These are phyloP conservation scores for Chesias legatella DNA, from an alignment of 2,888 invertebrate genomes.

Conservation along the genomic window DNA sequence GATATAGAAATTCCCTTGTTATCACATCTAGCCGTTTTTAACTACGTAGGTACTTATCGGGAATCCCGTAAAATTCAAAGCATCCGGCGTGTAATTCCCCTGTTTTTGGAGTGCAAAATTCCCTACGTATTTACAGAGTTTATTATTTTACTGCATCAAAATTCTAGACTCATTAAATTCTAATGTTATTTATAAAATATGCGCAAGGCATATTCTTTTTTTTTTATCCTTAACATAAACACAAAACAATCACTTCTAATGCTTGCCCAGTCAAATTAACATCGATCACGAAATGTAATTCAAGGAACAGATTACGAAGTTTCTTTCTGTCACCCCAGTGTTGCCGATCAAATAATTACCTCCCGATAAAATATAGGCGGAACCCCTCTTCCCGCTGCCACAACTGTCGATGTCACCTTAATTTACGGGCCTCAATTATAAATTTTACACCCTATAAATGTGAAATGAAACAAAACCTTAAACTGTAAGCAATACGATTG, in stretches of 20 bases:
- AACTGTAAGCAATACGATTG: not conserved
- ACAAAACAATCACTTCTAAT: not conserved
- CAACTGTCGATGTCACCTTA: conserved; percentile 81
- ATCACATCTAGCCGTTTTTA: too few species aligned
- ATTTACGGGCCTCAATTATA: conserved; percentile 81
- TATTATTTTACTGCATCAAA: too few species aligned
- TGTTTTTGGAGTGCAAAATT: too few species aligned
- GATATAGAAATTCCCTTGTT: too few species aligned
- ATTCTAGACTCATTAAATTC: too few species aligned
- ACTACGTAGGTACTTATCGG: too few species aligned
- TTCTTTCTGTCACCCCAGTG: conserved; percentile 48
- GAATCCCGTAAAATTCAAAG: too few species aligned
- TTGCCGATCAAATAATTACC: conserved; percentile 72
- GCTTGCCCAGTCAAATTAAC: conserved; percentile 10
- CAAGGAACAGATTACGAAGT: conserved; percentile 26
- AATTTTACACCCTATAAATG: conserved; percentile 61
- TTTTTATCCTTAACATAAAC: not conserved
- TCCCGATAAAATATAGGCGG: conserved; percentile 74
- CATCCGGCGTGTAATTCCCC: too few species aligned
- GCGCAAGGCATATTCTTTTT: too few species aligned
- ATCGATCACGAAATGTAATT: conserved; percentile 23
- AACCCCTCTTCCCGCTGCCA: conserved; percentile 58
- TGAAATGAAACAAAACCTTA: conserved; percentile 26
- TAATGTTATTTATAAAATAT: too few species aligned
- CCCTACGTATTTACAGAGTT: too few species aligned